Percentiles rank a stretch among this genome's conserved stretches.
Conservation (phyloP, 2,113 vertebrate species). For the Etheostoma cragini region DNA sequence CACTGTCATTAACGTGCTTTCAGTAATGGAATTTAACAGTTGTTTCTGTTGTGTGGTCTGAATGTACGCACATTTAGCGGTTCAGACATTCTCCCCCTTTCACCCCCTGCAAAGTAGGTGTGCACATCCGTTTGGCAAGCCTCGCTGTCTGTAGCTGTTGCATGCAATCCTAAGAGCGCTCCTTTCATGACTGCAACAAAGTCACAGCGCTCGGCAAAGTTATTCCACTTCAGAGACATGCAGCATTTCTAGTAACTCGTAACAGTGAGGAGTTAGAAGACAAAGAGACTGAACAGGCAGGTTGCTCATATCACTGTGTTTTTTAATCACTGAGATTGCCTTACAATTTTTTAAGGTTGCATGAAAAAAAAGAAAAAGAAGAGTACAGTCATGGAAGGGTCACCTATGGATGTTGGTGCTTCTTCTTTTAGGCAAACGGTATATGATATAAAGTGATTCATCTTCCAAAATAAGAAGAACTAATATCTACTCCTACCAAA, state of each 20-base stretch:
- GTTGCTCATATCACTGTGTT: constrained; percentile 52
- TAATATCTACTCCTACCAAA: not conserved
- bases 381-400: constrained; percentile 24
- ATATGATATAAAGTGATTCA: constrained; percentile 8
- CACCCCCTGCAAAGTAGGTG: not conserved
- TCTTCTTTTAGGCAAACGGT: not conserved
- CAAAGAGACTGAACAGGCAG: constrained; percentile 12
- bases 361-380: constrained; percentile 15
- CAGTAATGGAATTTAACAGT: constrained; percentile 33
- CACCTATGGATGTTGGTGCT: constrained; percentile 23
- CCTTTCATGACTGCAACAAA: constrained; percentile 48
- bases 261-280: constrained; percentile 36
- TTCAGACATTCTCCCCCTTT: not conserved
- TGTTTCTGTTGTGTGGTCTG: not conserved
- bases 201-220: constrained; percentile 46
- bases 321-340: constrained; percentile 50
- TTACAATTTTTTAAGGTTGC: constrained; percentile 40
- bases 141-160: not conserved
- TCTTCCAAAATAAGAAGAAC: not conserved
- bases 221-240: constrained; percentile 38
- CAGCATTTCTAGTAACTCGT: constrained; percentile 31
- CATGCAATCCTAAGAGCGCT: not conserved
- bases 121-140: not conserved
- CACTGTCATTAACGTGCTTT: constrained; percentile 1
- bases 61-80: not conserved